Base-by-base conservation (phyloP, 2,113 vertebrate species). In the Menura novaehollandiae region DNA sequence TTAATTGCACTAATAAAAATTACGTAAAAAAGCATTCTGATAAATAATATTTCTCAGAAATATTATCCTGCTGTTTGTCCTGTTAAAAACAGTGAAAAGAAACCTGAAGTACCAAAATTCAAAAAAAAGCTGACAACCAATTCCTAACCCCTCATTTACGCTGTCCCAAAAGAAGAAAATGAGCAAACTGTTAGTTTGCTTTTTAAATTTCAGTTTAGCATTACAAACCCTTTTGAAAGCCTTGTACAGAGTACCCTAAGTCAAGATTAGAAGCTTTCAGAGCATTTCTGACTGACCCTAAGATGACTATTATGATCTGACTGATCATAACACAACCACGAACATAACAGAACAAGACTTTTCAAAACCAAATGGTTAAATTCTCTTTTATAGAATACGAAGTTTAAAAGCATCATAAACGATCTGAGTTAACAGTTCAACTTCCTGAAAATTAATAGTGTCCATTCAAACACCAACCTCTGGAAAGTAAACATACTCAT, bases 201-300 rank as follows among this genome's bases (percentile, higher is more conserved):
- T 85, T 75, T 46, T 5, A 18, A 27, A 72, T 51, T 78, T 66
- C 39, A 67, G 11, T 60, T 75, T 17, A 85, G 47, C 35, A 10
- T 10, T 51, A 51, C 5, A 22, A 88, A 78, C 9, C 16, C 24
- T 71, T 87, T 11, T 7, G 33, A 11, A 15, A 81, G 26, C 22
- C 24, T 72, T 68, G 51, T 1, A 3, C 13, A 1, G 3, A 69
- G 21, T 35, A 92, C 24, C 11, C 0, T 16, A 88, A 74, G 4
- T 32, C 32, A 93, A 6, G n/a, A 77, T 28, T n/a, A 62, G 24
- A 77, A 80, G 33, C 37, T 59, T 62, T 46, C 27, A 47, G 49
- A 92, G 27, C 7, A 55, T 63, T 85, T 88, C 67, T 85, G 64
- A 84, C 37, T 60, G 33, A 46, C 24, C 4, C 2, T 17, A 62